These are phyloP conservation scores for Paratilapia polleni DNA, from an alignment of 2,113 vertebrate genomes.

Conservation along the genomic window DNA sequence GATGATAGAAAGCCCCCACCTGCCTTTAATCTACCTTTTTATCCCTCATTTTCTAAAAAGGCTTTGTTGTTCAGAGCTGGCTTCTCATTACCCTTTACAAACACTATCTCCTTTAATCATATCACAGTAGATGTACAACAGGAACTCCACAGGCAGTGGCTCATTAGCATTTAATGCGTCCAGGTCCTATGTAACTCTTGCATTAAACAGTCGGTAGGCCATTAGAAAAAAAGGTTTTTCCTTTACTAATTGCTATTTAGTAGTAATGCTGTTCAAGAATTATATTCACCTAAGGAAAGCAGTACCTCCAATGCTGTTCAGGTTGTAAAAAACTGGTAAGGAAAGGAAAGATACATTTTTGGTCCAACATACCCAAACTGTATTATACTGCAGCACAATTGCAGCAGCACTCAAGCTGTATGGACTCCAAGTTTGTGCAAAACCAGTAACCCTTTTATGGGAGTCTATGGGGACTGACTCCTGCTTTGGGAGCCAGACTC, in stretches of 20 bases:
- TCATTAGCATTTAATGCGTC: slow-evolving; percentile 11
- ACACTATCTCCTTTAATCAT: slow-evolving; percentile 31
- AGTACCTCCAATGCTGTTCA: too few relatives aligned
- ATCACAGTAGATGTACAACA: slow-evolving; percentile 23
- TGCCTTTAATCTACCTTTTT: slow-evolving; percentile 22
- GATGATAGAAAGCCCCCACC: not conserved
- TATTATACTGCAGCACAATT: not conserved
- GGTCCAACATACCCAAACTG: not conserved
- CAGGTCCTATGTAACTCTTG: not conserved
- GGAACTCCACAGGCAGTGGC: not conserved
- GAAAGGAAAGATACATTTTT: not conserved
- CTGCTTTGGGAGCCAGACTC: not conserved
- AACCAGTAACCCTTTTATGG: not conserved
- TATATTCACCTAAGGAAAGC: not conserved
- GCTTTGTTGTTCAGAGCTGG: slow-evolving; percentile 15
- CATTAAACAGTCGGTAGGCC: not conserved
- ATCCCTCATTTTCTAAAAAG: slow-evolving; percentile 15
- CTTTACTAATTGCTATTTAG: not conserved
- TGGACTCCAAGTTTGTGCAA: not conserved
- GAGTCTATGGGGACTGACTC: not conserved
- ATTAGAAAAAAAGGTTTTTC: not conserved
- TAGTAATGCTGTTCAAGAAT: not conserved
- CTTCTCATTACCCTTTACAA: slow-evolving; percentile 26
- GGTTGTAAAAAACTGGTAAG: not conserved
- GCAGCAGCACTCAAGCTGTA: not conserved